These are phyloP conservation scores for Kobus ellipsiprymnus DNA, from an alignment of 2,113 vertebrate species.

Conservation along the genomic window DNA sequence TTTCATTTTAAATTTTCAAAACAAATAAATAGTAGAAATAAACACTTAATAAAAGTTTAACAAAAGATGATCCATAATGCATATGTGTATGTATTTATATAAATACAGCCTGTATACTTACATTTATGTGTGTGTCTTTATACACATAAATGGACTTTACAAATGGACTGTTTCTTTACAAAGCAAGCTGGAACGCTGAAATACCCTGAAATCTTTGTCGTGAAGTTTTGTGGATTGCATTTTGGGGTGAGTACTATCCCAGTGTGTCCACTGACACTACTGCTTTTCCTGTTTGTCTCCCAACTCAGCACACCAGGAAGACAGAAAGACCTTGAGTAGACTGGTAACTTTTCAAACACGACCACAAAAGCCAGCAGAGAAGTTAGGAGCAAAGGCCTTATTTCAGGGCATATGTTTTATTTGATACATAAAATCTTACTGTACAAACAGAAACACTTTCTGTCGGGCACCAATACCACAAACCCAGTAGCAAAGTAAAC, in stretches of 20 bases:
- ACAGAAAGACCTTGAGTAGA: background rate
- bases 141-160: background rate
- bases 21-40: background rate
- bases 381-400: background rate
- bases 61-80: background rate
- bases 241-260: background rate
- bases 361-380: background rate
- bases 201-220: background rate
- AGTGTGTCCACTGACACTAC: background rate
- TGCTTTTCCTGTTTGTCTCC: background rate
- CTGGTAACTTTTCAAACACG: background rate
- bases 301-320: background rate
- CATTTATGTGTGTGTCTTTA: no score
- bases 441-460: background rate
- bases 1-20: background rate
- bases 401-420: background rate
- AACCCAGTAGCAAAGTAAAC: background rate
- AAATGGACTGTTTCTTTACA: background rate
- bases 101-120: background rate
- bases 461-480: background rate
- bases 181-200: background rate
- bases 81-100: fast-evolving
- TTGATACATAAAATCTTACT: background rate
- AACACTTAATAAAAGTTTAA: background rate
- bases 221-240: background rate